Percentiles rank a stretch among this genome's conserved stretches.
These are phyloP conservation scores for Epinotia nisella DNA, from an alignment of 2,888 invertebrate genomes.

Conservation along the genomic window DNA sequence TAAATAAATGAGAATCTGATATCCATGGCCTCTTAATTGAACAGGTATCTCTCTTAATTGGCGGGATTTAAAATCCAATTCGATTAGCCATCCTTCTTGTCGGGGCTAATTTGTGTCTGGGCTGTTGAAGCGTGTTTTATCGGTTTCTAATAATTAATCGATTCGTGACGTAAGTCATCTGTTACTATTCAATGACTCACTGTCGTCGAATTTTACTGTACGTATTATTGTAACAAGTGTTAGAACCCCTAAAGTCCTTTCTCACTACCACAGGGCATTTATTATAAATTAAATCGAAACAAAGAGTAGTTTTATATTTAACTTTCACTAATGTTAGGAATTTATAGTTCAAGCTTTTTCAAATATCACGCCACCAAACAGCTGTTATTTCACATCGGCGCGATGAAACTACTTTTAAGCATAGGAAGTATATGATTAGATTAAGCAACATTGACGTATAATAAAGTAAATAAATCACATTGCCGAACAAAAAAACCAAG, in stretches of 20 bases:
- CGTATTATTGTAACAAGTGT: background rate
- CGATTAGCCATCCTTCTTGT: constrained; percentile 27
- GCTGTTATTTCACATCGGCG: no score
- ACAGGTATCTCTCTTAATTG: constrained; percentile 39
- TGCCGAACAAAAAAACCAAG: no score
- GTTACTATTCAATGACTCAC: background rate
- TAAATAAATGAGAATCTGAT: constrained; percentile 33
- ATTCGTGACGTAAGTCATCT: constrained; percentile 11
- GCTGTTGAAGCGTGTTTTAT: constrained; percentile 8
- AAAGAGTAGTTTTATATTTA: no score
- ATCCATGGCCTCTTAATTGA: constrained; percentile 34
- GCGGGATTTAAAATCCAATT: constrained; percentile 33
- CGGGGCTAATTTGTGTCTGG: constrained; percentile 22
- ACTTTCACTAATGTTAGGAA: no score
- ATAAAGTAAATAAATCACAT: no score
- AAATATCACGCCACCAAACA: no score
- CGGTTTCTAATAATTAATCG: constrained; percentile 29
- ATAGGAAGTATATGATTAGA: no score
- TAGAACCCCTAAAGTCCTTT: background rate
- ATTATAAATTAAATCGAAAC: no score
- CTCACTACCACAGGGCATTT: no score
- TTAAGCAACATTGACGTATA: no score
- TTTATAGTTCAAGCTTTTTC: no score
- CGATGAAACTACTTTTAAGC: no score
- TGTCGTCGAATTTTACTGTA: background rate